Evolutionary conservation across 2,797 vertebrate species (phyloP).

Genomic region (Sebastes trivittatus): DNA sequence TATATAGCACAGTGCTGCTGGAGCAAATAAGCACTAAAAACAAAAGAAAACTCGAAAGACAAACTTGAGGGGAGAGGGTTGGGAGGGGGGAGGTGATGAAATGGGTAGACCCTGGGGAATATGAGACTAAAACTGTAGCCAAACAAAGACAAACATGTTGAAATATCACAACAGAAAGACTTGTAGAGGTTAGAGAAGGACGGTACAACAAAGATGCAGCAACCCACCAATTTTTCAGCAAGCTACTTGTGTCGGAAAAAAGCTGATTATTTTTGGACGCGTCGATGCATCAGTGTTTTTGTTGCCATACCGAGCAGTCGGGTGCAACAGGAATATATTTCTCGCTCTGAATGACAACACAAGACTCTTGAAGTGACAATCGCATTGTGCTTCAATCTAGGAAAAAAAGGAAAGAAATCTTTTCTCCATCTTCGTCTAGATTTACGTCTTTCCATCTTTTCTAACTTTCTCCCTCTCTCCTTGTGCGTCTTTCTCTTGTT

Average conservation of each 20-base stretch:
- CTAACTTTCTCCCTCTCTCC: neutral
- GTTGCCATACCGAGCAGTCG: constrained; percentile 25
- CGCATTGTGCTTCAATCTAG: constrained; percentile 33
- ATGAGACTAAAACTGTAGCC: constrained; percentile 28
- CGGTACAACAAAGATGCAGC: constrained; percentile 16
- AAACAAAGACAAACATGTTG: constrained; percentile 44
- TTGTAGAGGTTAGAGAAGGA: constrained; percentile 46
- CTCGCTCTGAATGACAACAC: constrained; percentile 39
- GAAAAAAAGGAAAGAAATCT: neutral
- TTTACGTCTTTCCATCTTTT: constrained; percentile 22
- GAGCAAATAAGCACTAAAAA: constrained; percentile 22
- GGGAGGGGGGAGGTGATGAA: neutral
- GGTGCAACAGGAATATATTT: constrained; percentile 42
- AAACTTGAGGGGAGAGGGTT: neutral
- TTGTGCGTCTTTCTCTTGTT: neutral
- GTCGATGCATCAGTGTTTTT: constrained; percentile 33
- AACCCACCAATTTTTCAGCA: constrained; percentile 34
- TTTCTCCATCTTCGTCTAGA: constrained; percentile 4
- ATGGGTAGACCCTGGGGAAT: constrained; percentile 29
- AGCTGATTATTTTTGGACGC: constrained; percentile 46
- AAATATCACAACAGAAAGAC: constrained; percentile 39
- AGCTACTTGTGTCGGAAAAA: constrained; percentile 8
- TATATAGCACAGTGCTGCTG: neutral
- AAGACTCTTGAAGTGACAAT: constrained; percentile 33
- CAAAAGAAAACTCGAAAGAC: neutral